These are phyloP conservation scores for Aegotheles bennettii DNA, from an alignment of 2,113 vertebrate genomes.

Conservation along the genomic window DNA sequence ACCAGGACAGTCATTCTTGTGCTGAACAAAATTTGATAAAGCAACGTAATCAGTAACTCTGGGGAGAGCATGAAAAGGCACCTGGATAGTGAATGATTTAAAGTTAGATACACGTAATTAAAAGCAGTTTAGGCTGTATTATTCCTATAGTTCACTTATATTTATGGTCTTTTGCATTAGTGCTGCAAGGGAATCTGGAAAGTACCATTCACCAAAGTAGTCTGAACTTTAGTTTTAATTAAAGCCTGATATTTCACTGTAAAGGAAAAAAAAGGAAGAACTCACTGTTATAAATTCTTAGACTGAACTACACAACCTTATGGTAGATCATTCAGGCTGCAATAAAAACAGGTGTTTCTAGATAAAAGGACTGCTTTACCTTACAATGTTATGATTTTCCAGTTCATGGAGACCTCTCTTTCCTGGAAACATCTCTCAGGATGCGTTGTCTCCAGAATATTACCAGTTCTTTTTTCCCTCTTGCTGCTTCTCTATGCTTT, in stretches of 20 bases:
- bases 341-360: conserved; percentile 13
- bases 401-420: background rate
- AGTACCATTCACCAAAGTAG: conserved; percentile 6
- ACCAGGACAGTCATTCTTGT: background rate
- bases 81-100: background rate
- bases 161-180: background rate
- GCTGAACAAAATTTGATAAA: background rate
- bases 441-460: background rate
- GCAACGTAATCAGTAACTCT: background rate
- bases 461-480: background rate
- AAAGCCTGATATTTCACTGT: conserved; percentile 50
- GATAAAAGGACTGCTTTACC: background rate
- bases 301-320: conserved; percentile 23
- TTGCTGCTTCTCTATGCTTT: background rate
- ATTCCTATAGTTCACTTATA: conserved; percentile 17
- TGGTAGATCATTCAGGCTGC: background rate
- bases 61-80: background rate
- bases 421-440: background rate
- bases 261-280: background rate
- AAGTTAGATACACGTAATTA: background rate
- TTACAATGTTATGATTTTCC: background rate
- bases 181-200: conserved; percentile 8
- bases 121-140: conserved; percentile 7
- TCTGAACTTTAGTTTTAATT: conserved; percentile 69
- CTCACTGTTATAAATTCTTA: background rate